Percentiles rank a stretch among this genome's conserved stretches.
These are phyloP conservation scores for Lerema accius DNA, from an alignment of 1,140 invertebrate species.

Conservation along the genomic window DNA sequence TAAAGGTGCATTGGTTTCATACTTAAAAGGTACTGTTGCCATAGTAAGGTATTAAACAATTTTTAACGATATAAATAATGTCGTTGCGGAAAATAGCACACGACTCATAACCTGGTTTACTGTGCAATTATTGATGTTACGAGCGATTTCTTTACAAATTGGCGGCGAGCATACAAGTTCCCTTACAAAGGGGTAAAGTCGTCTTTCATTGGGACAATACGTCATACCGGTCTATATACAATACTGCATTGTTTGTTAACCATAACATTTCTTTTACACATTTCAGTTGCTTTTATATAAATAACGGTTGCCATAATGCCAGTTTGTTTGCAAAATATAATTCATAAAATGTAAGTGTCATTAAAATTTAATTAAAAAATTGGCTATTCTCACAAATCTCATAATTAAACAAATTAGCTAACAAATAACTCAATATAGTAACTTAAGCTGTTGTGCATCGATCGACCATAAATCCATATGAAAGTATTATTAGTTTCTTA, in stretches of 20 bases:
- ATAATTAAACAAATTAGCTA: too few species aligned
- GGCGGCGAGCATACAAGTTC: conserved; percentile 19
- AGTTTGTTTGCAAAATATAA: too few species aligned
- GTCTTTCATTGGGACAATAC: conserved; percentile 14
- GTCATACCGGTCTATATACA: background rate
- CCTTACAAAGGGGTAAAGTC: conserved; percentile 6
- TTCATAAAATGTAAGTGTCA: too few species aligned
- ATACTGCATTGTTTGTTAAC: conserved; percentile 5
- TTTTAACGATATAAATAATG: too few species aligned
- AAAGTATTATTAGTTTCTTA: conserved; percentile 17
- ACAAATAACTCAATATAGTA: too few species aligned
- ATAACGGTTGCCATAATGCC: too few species aligned
- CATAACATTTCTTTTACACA: background rate
- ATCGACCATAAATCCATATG: background rate
- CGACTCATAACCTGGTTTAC: background rate
- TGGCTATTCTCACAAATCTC: too few species aligned
- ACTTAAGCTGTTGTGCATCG: too few species aligned
- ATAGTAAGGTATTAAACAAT: too few species aligned
- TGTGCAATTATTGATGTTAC: conserved; percentile 12
- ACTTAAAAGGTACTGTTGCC: too few species aligned
- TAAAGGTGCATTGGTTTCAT: too few species aligned
- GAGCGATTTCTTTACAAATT: conserved; percentile 21
- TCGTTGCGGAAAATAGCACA: background rate
- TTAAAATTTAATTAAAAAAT: too few species aligned
- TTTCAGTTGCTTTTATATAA: background rate